Base-by-base conservation (phyloP, 2,888 invertebrate species). In the Nymphalis c-album region DNA sequence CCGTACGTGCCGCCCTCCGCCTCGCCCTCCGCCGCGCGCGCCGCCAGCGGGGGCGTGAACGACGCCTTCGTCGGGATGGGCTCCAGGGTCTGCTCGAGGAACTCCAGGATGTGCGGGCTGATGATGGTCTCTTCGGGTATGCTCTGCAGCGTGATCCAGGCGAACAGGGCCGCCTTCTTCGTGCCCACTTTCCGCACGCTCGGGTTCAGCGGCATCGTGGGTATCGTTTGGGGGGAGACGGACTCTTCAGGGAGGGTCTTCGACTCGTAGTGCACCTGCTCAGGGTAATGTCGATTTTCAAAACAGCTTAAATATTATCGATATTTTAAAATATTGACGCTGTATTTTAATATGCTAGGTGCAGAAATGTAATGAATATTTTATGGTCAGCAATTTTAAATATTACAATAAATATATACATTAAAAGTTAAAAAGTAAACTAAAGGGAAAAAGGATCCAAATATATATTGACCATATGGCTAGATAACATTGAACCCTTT, bases 111-210 rank as follows among this genome's bases (percentile, higher is more conserved):
- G 80, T 98, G 98, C 0, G 99, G 99, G 75, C 98, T 98, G 81
- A 99, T 98, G 75, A 99, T 96, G 35, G 99, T 99, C 90, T 99
- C 99, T 84, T 98, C 98, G 0, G 99, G 99, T 77, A 99, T 97
- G 80, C 98, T 98, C 88, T 99, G 98, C 73, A 99, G 90, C 2
- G 98, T 98, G 93, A 98, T 96, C 97, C 98, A 99, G 1, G 97
- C 96, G 93, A 98, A 97, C 74, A 99, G 90, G 72, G 96, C 96
- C 67, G 96, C 99, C 84, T 96, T 97, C 89, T 97, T 99, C 66
- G 94, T 94, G 74, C 95, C 95, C 66, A 94, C 83, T 74, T 94
- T 94, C 46, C 94, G 93, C 0, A 82, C 70, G 5, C 80, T 70
- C 45, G 75, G 22, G 59, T 66, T 71, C 13, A 73, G 66, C 3